Base-by-base conservation (phyloP, 2,113 vertebrate genomes). In the Murina feae region DNA sequence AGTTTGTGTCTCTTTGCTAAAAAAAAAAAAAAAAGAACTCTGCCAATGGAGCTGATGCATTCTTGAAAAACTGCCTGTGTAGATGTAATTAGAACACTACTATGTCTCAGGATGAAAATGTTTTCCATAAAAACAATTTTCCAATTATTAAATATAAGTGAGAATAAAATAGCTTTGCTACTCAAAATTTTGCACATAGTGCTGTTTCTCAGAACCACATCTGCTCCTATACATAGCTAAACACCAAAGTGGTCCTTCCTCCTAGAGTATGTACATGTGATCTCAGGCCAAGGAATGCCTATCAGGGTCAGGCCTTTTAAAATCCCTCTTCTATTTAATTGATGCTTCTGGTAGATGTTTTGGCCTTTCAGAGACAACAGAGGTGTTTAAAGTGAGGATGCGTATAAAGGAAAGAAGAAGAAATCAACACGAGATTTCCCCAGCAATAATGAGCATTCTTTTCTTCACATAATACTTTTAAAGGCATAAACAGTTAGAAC, bases 41-140 rank as follows among this genome's bases (percentile, higher is more conserved):
- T 72, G 37, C 39, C 58, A 72, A 44, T 69, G 1, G 25, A 94
- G 30, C 81, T 75, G 58, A 60, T 82, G 3, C 18, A 90, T 85
- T 92, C 58, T 90, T 97, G 81, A 91, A 79, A 90, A 86, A 55
- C 13, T 81, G 42, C 60, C 74, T 49, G 13, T 81, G 20, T 71
- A 91, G 83, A 53, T 85, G 2, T 89, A 76, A 93, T 93, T 78
- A 88, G 68, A 83, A 80, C 5, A 75, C 47, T 37, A 47, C 4
- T 85, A 60, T 37, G 21, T 66, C 49, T 92, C 25, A 86, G 18
- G 49, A 47, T 75, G 66, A 37, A 80, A 63, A 55, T 76, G 9
- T 65, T 93, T 89, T 94, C 66, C 69, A 68, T 30, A 60, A 88
- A 85, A 81, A 37, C 60, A 75, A 12, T 35, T 74, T 25, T 87